phyloP scores from a whole-genome alignment of 2,888 invertebrate species.

The Aphelenchoides bicaudatus region DNA sequence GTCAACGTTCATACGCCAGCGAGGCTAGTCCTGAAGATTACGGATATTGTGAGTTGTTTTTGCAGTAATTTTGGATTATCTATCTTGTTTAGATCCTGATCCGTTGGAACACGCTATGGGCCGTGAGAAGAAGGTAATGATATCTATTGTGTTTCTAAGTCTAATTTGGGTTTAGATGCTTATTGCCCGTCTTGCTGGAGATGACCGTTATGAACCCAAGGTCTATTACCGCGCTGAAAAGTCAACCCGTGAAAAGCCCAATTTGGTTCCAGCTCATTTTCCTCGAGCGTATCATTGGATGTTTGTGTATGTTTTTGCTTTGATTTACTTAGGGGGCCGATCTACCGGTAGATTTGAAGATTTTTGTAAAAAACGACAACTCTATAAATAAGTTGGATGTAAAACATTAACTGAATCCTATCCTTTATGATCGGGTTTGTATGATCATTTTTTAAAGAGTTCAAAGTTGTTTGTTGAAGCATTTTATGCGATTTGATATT shows the following conservation, averaged over 20 bases:
- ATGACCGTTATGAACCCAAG: conserved; percentile 59
- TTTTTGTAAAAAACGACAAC: no score
- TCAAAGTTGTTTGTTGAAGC: no score
- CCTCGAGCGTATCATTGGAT: conserved; percentile 84
- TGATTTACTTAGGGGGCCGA: background rate
- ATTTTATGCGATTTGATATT: no score
- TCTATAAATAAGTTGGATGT: background rate
- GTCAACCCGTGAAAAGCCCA: conserved; percentile 80
- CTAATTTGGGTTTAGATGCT: no score
- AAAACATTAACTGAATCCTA: conserved; percentile 17
- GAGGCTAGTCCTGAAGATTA: conserved; percentile 59
- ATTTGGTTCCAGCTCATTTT: conserved; percentile 84
- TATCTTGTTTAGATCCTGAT: conserved; percentile 67
- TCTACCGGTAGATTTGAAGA: background rate
- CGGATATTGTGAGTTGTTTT: conserved; percentile 43
- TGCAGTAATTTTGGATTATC: background rate
- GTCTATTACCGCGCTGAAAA: conserved; percentile 58
- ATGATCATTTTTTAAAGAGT: no score
- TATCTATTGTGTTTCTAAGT: conserved; percentile 79
- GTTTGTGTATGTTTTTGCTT: conserved; percentile 70
- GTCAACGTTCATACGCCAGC: conserved; percentile 44
- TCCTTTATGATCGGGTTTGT: no score
- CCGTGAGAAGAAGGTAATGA: conserved; percentile 80
- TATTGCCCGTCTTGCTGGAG: no score
- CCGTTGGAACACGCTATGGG: conserved; percentile 89